These are phyloP conservation scores for Paragorgia papillata DNA, from an alignment of 92 coral and sea anemone genomes.

Conservation along the genomic window DNA sequence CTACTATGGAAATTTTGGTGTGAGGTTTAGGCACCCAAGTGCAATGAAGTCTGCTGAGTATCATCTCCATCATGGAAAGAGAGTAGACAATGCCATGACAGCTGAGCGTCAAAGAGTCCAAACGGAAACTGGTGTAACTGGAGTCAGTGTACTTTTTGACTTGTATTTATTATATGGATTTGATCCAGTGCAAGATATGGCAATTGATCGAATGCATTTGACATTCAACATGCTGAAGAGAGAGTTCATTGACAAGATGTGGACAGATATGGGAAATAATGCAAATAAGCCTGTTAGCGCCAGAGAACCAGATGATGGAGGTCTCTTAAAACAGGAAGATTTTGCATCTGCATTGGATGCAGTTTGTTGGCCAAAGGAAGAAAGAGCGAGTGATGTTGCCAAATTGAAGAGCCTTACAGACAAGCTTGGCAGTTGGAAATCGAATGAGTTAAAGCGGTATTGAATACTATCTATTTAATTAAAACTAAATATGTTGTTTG, in stretches of 20 bases:
- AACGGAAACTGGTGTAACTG: no score
- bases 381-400: constrained; percentile 69
- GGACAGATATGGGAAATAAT: constrained; percentile 60
- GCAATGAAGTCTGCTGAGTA: constrained; percentile 48
- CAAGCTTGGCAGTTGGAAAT: constrained; percentile 2
- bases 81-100: constrained; percentile 60
- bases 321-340: not conserved
- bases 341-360: no score
- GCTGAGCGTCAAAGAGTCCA: constrained; percentile 53
- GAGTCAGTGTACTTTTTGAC: constrained; percentile 62
- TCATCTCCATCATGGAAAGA: constrained; percentile 55
- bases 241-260: constrained; percentile 70
- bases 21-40: constrained; percentile 41
- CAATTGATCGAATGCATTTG: no score
- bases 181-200: no score
- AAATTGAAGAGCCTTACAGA: constrained; percentile 55
- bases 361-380: constrained; percentile 55
- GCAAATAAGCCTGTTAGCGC: not conserved
- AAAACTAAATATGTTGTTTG: no score
- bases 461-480: no score
- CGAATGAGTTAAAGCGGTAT: not conserved
- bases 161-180: constrained; percentile 61
- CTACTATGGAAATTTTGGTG: no score
- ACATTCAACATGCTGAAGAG: no score
- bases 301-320: constrained; percentile 7